Conservation (phyloP, 2,888 invertebrate genomes). For the Acheta domesticus region DNA sequence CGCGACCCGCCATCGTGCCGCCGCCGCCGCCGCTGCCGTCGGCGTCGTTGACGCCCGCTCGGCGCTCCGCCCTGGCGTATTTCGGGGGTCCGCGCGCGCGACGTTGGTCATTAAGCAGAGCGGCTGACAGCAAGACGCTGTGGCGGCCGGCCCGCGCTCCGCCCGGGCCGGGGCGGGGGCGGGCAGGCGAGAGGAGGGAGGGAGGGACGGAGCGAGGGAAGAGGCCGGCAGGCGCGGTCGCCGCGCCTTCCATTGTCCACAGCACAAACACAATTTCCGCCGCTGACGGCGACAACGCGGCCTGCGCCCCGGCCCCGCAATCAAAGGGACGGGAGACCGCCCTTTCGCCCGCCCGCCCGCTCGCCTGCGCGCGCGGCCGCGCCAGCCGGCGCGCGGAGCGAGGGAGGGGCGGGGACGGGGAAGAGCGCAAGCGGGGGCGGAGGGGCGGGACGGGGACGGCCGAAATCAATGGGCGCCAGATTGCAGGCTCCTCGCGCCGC, state of each 20-base stretch:
- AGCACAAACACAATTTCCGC: slow-evolving; percentile 9
- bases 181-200: not conserved
- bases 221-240: not conserved
- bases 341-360: not conserved
- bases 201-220: not conserved
- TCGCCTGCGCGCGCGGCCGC: not conserved
- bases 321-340: not conserved
- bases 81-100: not conserved
- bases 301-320: not conserved
- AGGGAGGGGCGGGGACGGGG: too few species aligned
- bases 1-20: not conserved
- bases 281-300: slow-evolving; percentile 1
- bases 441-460: not conserved
- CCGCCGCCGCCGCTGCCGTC: not conserved
- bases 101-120: slow-evolving; percentile 12
- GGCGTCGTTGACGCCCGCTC: not conserved
- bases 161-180: not conserved
- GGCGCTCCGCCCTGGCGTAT: not conserved
- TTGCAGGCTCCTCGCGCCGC: not conserved
- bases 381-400: not conserved
- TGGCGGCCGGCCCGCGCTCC: not conserved
- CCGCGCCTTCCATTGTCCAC: slow-evolving; percentile 6
- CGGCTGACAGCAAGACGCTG: slow-evolving; percentile 3
- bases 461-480: slow-evolving; percentile 1
- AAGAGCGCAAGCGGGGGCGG: too few species aligned